phyloP scores from a whole-genome alignment of 2,888 invertebrate species.

The Synergus laeviventris region DNA sequence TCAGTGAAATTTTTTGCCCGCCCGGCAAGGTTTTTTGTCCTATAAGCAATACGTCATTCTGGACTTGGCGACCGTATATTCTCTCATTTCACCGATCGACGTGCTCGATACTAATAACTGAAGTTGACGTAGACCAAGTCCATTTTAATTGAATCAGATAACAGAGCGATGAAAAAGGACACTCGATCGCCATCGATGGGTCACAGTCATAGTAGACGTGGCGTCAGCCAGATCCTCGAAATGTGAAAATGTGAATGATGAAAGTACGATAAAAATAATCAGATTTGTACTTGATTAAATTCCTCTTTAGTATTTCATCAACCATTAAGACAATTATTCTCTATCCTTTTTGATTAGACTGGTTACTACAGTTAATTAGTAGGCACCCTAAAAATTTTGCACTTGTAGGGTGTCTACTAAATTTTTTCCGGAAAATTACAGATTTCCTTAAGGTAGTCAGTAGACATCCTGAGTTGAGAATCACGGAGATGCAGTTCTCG shows the following conservation, averaged over 20 bases:
- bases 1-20: neutral
- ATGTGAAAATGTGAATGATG: neutral
- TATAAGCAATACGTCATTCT: neutral
- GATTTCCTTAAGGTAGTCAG: too few relatives aligned
- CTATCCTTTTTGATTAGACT: too few relatives aligned
- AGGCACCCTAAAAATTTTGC: too few relatives aligned
- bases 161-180: conserved; percentile 3
- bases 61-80: neutral
- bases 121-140: neutral
- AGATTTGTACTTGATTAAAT: neutral
- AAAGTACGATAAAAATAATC: neutral
- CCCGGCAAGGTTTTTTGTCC: neutral
- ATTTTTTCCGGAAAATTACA: too few relatives aligned
- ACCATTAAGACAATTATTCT: too few relatives aligned
- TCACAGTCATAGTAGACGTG: neutral
- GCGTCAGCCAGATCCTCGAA: neutral
- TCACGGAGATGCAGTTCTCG: conserved; percentile 12
- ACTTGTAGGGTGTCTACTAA: too few relatives aligned
- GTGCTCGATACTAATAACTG: conserved; percentile 9
- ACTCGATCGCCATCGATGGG: neutral
- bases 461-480: neutral
- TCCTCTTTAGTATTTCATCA: too few relatives aligned
- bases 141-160: conserved; percentile 14
- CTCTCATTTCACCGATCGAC: conserved; percentile 6
- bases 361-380: too few relatives aligned